Evolutionary conservation across 2,113 vertebrate genomes (phyloP).

Genomic region (Centropristis striata): DNA sequence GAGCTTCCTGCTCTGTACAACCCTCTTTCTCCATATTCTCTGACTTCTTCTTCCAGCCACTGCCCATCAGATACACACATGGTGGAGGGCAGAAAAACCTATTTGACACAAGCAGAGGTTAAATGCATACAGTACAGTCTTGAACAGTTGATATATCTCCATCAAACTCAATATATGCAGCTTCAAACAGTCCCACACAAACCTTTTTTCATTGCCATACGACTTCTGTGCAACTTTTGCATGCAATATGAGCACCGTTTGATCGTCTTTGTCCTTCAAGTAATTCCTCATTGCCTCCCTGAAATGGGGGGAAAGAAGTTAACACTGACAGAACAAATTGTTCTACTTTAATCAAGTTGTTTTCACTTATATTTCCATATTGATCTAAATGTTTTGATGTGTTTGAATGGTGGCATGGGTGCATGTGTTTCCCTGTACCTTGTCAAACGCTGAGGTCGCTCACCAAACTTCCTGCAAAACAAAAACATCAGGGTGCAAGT

Average conservation of each 20-base stretch:
- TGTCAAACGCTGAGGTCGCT: conserved; percentile 95
- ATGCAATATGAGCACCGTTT: conserved; percentile 97
- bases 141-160: neutral
- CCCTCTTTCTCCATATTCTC: conserved; percentile 96
- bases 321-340: neutral
- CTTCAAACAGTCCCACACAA: conserved; percentile 2
- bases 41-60: conserved; percentile 98
- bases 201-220: conserved; percentile 99
- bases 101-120: neutral
- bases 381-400: neutral
- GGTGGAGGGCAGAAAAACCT: conserved; percentile 98
- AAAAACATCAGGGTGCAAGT: conserved; percentile 50
- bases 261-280: conserved; percentile 96
- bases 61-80: conserved; percentile 97
- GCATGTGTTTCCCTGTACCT: conserved; percentile 84
- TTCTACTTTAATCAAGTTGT: conserved; percentile 13
- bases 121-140: neutral
- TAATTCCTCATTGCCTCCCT: conserved; percentile 99
- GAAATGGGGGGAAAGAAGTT: neutral
- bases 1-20: conserved; percentile 95
- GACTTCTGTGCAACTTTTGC: conserved; percentile 99
- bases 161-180: neutral
- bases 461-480: conserved; percentile 94
- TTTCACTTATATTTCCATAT: neutral
- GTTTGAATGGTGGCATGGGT: neutral